A percentile compares a stretch with the other conserved stretches of the same genome.
Conservation (phyloP, 2,888 invertebrate genomes). For the Amphipyra berbera region DNA sequence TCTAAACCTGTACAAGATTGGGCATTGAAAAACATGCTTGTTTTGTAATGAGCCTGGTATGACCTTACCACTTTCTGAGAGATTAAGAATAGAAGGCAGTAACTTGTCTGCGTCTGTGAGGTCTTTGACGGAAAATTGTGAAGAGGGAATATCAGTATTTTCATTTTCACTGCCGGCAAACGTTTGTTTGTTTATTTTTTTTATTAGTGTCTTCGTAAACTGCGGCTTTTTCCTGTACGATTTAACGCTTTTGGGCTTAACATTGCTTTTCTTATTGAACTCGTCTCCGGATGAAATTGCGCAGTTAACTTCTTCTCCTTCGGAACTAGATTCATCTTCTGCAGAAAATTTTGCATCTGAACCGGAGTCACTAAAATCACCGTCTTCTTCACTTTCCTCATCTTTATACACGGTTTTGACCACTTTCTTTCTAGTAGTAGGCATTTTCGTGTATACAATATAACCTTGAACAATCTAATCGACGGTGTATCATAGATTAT, state of each 20-base stretch:
- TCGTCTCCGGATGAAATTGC: conserved; percentile 76
- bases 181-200: conserved; percentile 73
- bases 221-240: conserved; percentile 61
- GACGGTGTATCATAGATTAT: conserved; percentile 3
- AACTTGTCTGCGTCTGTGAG: conserved; percentile 84
- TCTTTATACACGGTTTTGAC: conserved; percentile 84
- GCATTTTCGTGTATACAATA: conserved; percentile 65
- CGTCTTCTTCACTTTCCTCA: conserved; percentile 78
- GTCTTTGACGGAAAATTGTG: conserved; percentile 79
- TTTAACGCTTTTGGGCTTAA: conserved; percentile 45
- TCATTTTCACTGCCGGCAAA: conserved; percentile 59
- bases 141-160: conserved; percentile 55
- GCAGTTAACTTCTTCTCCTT: conserved; percentile 70
- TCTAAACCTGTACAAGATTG: conserved; percentile 12
- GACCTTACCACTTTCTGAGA: conserved; percentile 87
- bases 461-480: conserved; percentile 15
- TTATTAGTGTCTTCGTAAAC: conserved; percentile 73
- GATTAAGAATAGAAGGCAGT: conserved; percentile 81
- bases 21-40: background rate
- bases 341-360: conserved; percentile 85
- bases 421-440: conserved; percentile 80
- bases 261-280: conserved; percentile 62
- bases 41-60: background rate
- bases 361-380: conserved; percentile 87
- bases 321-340: conserved; percentile 70